Evolutionary conservation across 2,888 invertebrate genomes (phyloP).

Genomic region (Eilema griseolum): DNA sequence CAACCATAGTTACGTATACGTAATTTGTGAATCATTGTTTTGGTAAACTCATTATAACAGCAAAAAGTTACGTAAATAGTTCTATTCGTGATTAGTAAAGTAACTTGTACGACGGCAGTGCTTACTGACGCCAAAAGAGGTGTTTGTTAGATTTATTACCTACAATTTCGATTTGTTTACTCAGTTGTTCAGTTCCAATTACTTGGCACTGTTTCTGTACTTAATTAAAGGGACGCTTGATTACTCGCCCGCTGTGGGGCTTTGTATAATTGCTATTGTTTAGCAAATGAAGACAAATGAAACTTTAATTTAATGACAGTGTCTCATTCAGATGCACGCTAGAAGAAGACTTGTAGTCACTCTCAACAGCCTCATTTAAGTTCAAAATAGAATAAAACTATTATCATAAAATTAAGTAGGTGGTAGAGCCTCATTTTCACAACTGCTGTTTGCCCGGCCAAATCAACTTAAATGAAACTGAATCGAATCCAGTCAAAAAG

Average conservation of each 20-base stretch:
- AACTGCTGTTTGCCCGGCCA: too few species aligned
- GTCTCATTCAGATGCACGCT: constrained; percentile 80
- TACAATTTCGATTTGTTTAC: constrained; percentile 87
- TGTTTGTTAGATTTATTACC: constrained; percentile 86
- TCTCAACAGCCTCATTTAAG: constrained; percentile 68
- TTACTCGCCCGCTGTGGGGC: constrained; percentile 86
- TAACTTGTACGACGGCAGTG: constrained; percentile 55
- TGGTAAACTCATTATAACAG: constrained; percentile 29
- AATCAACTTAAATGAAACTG: too few species aligned
- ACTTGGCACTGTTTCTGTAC: constrained; percentile 87
- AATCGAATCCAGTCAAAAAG: too few species aligned
- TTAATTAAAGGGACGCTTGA: constrained; percentile 87
- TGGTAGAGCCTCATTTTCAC: not conserved
- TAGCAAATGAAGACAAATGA: constrained; percentile 88
- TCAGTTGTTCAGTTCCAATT: constrained; percentile 87
- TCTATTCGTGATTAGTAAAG: constrained; percentile 37
- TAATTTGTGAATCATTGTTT: constrained; percentile 23
- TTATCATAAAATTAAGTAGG: not conserved
- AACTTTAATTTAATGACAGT: constrained; percentile 87
- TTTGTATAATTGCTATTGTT: constrained; percentile 87
- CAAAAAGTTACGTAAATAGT: constrained; percentile 31
- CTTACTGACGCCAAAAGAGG: constrained; percentile 79
- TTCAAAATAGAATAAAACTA: constrained; percentile 65
- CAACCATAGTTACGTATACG: not conserved
- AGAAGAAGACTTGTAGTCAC: constrained; percentile 73